These are phyloP conservation scores for Spialia ferax DNA, from an alignment of 2,888 invertebrate genomes.

Conservation along the genomic window DNA sequence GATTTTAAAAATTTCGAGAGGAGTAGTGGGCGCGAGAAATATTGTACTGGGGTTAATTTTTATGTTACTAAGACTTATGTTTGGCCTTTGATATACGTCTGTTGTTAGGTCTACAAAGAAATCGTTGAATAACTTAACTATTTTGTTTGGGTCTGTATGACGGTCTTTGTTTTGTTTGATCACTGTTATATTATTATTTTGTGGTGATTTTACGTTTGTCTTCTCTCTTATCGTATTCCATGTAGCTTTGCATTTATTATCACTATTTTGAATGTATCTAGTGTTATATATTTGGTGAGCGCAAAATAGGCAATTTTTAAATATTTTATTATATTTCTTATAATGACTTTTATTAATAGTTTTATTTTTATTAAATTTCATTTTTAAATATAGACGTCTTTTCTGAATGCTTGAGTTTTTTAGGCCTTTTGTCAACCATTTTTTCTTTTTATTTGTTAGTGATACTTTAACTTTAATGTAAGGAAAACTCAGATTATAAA, in stretches of 20 bases:
- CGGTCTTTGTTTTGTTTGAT: neutral
- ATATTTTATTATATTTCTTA: neutral
- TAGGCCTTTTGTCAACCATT: neutral
- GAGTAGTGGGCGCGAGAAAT: constrained; percentile 4
- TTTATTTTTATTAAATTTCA: neutral
- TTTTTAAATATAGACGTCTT: neutral
- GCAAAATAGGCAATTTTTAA: neutral
- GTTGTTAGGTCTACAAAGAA: constrained; percentile 18
- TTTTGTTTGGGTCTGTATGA: constrained; percentile 13
- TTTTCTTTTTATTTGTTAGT: neutral
- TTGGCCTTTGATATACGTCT: neutral
- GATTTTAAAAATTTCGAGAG: constrained; percentile 5
- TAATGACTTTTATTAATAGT: neutral
- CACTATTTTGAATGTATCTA: constrained; percentile 10
- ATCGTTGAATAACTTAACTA: constrained; percentile 2
- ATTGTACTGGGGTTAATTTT: constrained; percentile 1
- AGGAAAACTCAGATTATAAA: constrained; percentile 17
- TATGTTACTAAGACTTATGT: no score
- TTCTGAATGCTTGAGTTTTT: constrained; percentile 5
- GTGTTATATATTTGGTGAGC: constrained; percentile 4
- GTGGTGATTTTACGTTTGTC: neutral
- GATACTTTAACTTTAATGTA: constrained; percentile 8
- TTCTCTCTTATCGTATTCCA: neutral
- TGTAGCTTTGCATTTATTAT: constrained; percentile 18
- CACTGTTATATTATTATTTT: neutral